These are phyloP conservation scores for Sphinx pinastri DNA, from an alignment of 2,888 invertebrate genomes.

Conservation along the genomic window DNA sequence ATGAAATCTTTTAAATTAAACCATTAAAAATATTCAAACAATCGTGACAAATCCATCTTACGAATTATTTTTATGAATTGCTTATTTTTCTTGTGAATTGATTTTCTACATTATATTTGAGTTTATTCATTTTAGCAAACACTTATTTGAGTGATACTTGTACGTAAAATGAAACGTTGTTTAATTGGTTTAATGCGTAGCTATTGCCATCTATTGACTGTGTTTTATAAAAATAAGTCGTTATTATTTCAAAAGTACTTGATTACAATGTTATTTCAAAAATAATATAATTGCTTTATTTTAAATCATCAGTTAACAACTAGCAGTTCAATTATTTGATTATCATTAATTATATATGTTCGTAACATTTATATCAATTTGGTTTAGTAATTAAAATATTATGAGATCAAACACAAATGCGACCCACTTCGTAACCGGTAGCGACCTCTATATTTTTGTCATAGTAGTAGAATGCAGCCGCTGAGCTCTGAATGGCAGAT, in stretches of 20 bases:
- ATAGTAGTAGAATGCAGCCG: no score
- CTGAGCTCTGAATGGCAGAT: no score
- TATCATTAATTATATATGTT: no score
- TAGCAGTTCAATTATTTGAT: no score
- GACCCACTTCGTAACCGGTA: not conserved
- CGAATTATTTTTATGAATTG: not conserved
- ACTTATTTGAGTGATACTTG: not conserved
- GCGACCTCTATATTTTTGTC: no score
- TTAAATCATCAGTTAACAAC: no score
- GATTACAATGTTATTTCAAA: no score
- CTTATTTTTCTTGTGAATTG: not conserved
- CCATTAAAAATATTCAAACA: not conserved
- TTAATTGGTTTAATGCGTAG: no score
- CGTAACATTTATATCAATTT: no score
- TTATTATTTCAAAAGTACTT: not conserved
- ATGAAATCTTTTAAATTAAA: not conserved
- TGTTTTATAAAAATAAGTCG: not conserved
- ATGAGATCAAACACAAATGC: no score
- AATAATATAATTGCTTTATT: no score
- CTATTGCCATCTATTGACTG: slow-evolving; percentile 1
- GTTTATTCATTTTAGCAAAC: not conserved
- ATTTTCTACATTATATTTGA: not conserved
- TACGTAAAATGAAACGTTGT: slow-evolving; percentile 15
- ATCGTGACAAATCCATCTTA: not conserved
- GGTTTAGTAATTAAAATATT: no score